Conservation (phyloP, 2,113 vertebrate genomes). For the Mirounga angustirostris region DNA sequence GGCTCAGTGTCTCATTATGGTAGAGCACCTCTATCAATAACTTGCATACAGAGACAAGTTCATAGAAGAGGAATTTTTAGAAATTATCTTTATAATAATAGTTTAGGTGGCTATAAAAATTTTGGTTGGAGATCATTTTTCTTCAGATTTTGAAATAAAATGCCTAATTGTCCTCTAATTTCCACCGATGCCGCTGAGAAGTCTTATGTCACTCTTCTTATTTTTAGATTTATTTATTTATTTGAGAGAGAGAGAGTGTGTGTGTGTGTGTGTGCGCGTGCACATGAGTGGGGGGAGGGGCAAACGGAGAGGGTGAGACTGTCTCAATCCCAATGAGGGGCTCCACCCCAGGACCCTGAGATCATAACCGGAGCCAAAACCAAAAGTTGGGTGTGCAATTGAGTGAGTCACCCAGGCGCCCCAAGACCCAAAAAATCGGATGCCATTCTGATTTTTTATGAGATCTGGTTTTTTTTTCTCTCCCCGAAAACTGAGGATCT, state of each 20-base stretch:
- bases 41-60: neutral
- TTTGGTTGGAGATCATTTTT: neutral
- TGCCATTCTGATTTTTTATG: slow-evolving; percentile 2
- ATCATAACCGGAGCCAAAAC: neutral
- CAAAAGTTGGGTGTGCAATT: neutral
- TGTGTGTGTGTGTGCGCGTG: too few species aligned
- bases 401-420: neutral
- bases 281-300: neutral
- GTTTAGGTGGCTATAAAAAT: slow-evolving; percentile 24
- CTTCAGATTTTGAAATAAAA: neutral
- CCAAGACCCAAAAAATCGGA: neutral
- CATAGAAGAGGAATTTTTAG: neutral
- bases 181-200: neutral
- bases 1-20: neutral
- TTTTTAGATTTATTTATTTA: neutral
- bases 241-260: neutral
- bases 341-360: neutral
- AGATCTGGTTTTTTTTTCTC: neutral
- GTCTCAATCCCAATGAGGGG: neutral
- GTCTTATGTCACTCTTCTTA: neutral
- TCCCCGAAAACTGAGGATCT: slow-evolving; percentile 24
- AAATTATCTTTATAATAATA: neutral
- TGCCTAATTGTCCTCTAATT: neutral
- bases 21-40: neutral
- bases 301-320: neutral